phyloP scores from a whole-genome alignment of 2,797 vertebrate species.

The Orientallactaga sibirica region DNA sequence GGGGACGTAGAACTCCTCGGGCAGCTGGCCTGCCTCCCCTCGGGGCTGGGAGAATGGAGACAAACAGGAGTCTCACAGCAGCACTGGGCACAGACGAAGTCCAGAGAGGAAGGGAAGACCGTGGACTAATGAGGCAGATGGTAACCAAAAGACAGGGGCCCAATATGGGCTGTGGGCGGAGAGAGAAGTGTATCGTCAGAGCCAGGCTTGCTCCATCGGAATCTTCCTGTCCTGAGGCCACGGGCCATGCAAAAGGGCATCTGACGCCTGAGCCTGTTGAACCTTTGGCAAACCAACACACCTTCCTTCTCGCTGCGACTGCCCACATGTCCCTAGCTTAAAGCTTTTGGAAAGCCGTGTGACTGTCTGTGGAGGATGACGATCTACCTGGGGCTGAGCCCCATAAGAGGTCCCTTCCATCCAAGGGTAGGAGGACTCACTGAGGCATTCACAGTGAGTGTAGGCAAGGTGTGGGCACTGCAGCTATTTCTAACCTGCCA shows the following conservation, averaged over 20 bases:
- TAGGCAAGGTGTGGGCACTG: constrained; percentile 67
- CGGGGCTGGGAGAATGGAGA: neutral
- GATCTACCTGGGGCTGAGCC: neutral
- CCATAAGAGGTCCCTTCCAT: neutral
- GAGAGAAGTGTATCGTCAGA: neutral
- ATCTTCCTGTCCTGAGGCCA: neutral
- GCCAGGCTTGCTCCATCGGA: neutral
- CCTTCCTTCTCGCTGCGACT: constrained; percentile 48
- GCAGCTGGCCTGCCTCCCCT: accelerated
- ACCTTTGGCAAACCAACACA: neutral
- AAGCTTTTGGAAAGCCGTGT: neutral
- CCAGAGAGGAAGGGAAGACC: neutral
- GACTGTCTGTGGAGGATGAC: neutral
- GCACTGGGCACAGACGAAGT: neutral
- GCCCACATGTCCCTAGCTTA: neutral
- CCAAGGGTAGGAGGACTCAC: neutral
- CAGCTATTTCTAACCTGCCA: constrained; percentile 70
- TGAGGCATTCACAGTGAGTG: neutral
- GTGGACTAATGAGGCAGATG: neutral
- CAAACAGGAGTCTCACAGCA: too few species aligned
- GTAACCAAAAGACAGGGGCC: neutral
- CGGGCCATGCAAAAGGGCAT: neutral
- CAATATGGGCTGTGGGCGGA: neutral
- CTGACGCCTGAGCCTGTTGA: neutral
- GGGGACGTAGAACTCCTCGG: neutral